phyloP scores from a whole-genome alignment of 2,888 invertebrate genomes.

The Helleia helle region DNA sequence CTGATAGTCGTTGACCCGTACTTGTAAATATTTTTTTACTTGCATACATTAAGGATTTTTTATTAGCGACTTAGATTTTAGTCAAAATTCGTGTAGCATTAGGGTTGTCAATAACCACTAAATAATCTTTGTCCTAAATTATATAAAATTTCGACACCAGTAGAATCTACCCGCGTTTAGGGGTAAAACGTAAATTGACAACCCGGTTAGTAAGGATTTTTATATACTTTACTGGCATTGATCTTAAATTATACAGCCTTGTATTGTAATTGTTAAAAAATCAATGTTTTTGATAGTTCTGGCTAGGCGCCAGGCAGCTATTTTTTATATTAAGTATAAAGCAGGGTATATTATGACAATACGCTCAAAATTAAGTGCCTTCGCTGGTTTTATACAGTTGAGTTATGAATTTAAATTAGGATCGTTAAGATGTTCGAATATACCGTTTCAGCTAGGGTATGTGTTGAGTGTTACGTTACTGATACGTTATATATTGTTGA shows the following conservation, averaged over 20 bases:
- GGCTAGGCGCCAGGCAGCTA: background rate
- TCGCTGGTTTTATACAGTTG: constrained; percentile 24
- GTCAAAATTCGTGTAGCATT: too few relatives aligned
- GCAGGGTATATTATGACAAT: constrained; percentile 60
- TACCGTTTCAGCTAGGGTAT: constrained; percentile 24
- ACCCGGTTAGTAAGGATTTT: background rate
- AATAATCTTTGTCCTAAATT: too few relatives aligned
- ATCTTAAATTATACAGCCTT: background rate
- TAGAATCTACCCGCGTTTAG: too few relatives aligned
- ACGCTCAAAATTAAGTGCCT: constrained; percentile 49
- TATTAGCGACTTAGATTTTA: too few relatives aligned
- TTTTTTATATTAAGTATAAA: constrained; percentile 4
- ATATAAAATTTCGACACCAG: too few relatives aligned
- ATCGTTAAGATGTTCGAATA: background rate
- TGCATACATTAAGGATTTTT: too few relatives aligned
- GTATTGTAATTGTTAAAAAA: background rate
- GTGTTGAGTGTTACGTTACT: constrained; percentile 33
- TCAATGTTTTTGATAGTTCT: constrained; percentile 1
- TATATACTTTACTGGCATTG: background rate
- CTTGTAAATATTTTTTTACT: too few relatives aligned
- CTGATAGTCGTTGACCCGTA: too few relatives aligned
- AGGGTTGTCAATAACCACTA: too few relatives aligned
- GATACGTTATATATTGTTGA: constrained; percentile 60
- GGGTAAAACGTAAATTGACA: background rate
- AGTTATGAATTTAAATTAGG: constrained; percentile 13